These are phyloP conservation scores for Platanista minor DNA, from an alignment of 2,113 vertebrate genomes.

Conservation along the genomic window DNA sequence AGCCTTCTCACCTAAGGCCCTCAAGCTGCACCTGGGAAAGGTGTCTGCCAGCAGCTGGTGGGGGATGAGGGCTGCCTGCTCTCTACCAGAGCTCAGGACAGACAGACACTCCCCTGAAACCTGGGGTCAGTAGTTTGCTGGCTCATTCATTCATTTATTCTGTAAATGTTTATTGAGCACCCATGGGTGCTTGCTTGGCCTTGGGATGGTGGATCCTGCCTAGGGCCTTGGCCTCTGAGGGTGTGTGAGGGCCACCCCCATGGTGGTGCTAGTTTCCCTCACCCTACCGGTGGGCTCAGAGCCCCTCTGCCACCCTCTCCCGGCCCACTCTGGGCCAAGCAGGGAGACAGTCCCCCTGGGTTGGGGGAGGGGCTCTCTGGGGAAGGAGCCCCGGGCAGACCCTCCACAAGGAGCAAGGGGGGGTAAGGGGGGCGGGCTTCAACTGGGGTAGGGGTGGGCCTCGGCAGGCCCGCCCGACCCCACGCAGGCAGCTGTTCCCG, in stretches of 20 bases:
- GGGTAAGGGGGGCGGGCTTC: background rate
- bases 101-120: background rate
- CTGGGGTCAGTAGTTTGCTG: background rate
- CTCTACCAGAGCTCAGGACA: background rate
- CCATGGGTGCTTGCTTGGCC: no score
- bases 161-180: background rate
- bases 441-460: background rate
- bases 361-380: background rate
- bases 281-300: background rate
- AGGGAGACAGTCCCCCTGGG: background rate
- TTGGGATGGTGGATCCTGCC: background rate
- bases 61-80: background rate
- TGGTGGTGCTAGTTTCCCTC: background rate
- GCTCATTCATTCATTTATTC: background rate
- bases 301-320: background rate
- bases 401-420: background rate
- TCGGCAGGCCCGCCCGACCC: background rate
- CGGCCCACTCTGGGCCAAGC: background rate
- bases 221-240: background rate
- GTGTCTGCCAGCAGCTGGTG: background rate
- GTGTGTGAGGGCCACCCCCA: background rate
- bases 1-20: background rate
- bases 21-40: background rate
- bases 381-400: background rate
- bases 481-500: slow-evolving; percentile 25